Evolutionary conservation across 2,113 vertebrate genomes (phyloP).

Genomic region (Syngnathoides biaculeatus): DNA sequence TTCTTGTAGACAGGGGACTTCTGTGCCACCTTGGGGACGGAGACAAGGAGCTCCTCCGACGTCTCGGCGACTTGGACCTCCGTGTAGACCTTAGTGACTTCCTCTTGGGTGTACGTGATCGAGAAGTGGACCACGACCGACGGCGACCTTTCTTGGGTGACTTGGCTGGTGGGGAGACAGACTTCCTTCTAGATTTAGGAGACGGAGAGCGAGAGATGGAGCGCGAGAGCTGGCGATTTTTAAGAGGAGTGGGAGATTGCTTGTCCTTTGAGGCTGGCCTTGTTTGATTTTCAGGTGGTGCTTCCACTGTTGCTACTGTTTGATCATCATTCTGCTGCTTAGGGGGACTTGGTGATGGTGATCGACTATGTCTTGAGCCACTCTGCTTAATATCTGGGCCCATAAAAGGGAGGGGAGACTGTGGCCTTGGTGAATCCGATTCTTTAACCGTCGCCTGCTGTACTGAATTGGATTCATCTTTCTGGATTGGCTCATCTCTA

Average conservation of each 20-base stretch:
- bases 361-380: constrained; percentile 55
- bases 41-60: constrained; percentile 40
- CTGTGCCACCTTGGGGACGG: constrained; percentile 53
- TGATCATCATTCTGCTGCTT: constrained; percentile 28
- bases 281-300: constrained; percentile 40
- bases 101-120: constrained; percentile 58
- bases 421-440: constrained; percentile 53
- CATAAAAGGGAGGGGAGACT: constrained; percentile 53
- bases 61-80: constrained; percentile 67
- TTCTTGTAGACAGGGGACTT: constrained; percentile 48
- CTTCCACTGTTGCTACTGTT: constrained; percentile 19
- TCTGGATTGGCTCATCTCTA: constrained; percentile 58
- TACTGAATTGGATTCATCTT: constrained; percentile 62
- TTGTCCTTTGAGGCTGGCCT: constrained; percentile 51
- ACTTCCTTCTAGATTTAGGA: constrained; percentile 54
- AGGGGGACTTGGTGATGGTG: constrained; percentile 44
- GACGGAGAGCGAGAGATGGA: constrained; percentile 52
- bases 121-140: constrained; percentile 53
- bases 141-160: constrained; percentile 36
- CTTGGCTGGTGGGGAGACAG: constrained; percentile 29
- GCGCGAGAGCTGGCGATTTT: constrained; percentile 38
- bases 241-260: constrained; percentile 40
- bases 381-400: constrained; percentile 40
- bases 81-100: constrained; percentile 62
- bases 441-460: constrained; percentile 69